Conservation (phyloP, 2,888 invertebrate species). For the Cetonia aurata region DNA sequence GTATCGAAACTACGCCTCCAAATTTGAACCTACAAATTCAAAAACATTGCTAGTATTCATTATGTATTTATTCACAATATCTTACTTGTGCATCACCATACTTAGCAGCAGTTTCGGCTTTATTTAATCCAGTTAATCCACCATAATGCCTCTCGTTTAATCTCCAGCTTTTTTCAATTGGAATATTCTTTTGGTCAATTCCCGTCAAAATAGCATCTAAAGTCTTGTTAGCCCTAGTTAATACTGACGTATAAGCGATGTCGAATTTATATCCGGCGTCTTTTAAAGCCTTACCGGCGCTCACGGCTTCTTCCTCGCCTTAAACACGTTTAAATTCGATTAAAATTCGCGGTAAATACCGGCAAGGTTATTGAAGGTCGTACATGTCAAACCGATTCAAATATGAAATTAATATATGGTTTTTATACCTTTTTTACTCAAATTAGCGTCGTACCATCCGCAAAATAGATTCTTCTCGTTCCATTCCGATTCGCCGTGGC, state of each 20-base stretch:
- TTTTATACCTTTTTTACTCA: constrained; percentile 74
- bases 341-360: constrained; percentile 45
- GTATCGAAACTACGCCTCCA: constrained; percentile 91
- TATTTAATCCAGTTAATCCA: constrained; percentile 76
- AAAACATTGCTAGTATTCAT: not conserved
- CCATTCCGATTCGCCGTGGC: constrained; percentile 77
- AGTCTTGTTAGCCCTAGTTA: constrained; percentile 74
- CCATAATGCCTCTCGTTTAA: constrained; percentile 77
- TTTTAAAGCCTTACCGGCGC: constrained; percentile 74
- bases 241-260: constrained; percentile 74
- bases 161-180: constrained; percentile 73
- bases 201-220: constrained; percentile 71
- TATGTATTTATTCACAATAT: constrained; percentile 14
- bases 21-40: constrained; percentile 65
- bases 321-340: constrained; percentile 29
- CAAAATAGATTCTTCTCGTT: constrained; percentile 74
- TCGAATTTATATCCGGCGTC: constrained; percentile 72
- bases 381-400: constrained; percentile 13
- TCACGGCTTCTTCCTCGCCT: constrained; percentile 72
- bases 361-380: constrained; percentile 56
- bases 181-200: constrained; percentile 71
- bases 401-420: no score
- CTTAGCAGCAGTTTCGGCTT: constrained; percentile 76
- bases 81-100: constrained; percentile 75
- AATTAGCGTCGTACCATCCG: constrained; percentile 74